Evolutionary conservation across 2,888 invertebrate genomes (phyloP).

Genomic region (Trypoxylon attenuatum): DNA sequence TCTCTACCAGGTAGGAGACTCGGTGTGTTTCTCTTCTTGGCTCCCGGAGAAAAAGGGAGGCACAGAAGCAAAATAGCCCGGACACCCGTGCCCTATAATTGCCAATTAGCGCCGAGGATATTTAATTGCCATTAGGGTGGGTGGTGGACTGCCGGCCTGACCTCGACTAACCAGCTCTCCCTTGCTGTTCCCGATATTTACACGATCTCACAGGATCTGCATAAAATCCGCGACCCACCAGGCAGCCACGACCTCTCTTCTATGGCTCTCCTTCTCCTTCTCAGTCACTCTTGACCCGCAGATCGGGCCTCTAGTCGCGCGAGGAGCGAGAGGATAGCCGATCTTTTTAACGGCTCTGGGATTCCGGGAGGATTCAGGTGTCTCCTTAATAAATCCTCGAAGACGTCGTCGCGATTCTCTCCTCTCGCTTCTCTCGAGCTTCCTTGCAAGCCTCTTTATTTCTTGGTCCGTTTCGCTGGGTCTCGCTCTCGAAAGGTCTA

Average conservation of each 20-base stretch:
- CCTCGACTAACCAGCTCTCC: conserved; percentile 20
- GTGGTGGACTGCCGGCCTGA: conserved; percentile 55
- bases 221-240: conserved; percentile 64
- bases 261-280: background rate
- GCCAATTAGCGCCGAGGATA: conserved; percentile 73
- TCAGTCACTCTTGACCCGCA: too few relatives aligned
- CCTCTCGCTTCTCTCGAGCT: background rate
- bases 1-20: too few relatives aligned
- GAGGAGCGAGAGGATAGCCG: conserved; percentile 42
- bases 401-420: conserved; percentile 40
- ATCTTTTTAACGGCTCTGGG: conserved; percentile 53
- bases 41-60: conserved; percentile 25
- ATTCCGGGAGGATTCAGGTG: conserved; percentile 52
- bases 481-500: background rate
- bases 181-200: conserved; percentile 55
- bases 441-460: background rate
- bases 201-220: conserved; percentile 59
- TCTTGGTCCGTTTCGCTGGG: background rate
- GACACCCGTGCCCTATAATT: conserved; percentile 70
- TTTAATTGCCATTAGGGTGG: conserved; percentile 72
- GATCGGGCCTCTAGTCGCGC: too few relatives aligned
- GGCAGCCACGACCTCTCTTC: conserved; percentile 13
- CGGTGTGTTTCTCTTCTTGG: conserved; percentile 10
- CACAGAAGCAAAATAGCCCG: conserved; percentile 46
- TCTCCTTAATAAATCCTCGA: conserved; percentile 69